Base-by-base conservation (phyloP, 2,888 invertebrate species). In the Drosophila phalerata region DNA sequence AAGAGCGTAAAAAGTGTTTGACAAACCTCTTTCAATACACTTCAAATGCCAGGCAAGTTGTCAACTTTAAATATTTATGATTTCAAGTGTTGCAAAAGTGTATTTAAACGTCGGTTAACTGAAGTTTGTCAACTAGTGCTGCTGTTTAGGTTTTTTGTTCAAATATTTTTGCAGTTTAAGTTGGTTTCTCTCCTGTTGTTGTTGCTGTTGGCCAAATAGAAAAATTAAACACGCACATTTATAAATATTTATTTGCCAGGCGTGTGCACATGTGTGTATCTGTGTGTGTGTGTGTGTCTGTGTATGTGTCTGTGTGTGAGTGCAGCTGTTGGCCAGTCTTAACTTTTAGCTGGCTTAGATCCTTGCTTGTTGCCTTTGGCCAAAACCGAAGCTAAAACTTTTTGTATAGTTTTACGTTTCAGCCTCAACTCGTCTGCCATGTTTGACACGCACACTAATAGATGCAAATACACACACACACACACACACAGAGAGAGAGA, bases 371-470 rank as follows among this genome's bases (percentile, higher is more conserved):
- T 61, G 72, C 81, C 69, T 64, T 66, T 55, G 73, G 70, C 76
- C 55, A 74, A 48, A 66, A 62, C 65, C 62, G 64, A 69, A 72
- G 69, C 71, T 45, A 69, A 80, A 81, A 77, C 65, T 86, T 83
- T 86, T 81, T 84, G 81, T 79, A 73, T 74, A 67, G 86, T 77
- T 79, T 71, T 66, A 52, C 34, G 80, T 67, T n/a, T 61, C 47
- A 58, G 57, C 43, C 48, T 73, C 51, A 28, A 28, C 28, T 28
- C 1, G 17, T 56, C 60, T 53, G 42, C 38, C 69, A 48, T 77
- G 77, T 70, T 61, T 62, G 70, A 77, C 72, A 78, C 78, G 53
- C 72, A 78, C 75, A 78, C 81, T 74, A 74, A 81, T 81, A 82
- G 74, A 84, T 81, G 84, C 81, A 84, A 83, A 83, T 76, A 83